Percentiles rank a stretch among this genome's conserved stretches.
These are phyloP conservation scores for Malacosoma neustria DNA, from an alignment of 2,888 invertebrate species.

Conservation along the genomic window DNA sequence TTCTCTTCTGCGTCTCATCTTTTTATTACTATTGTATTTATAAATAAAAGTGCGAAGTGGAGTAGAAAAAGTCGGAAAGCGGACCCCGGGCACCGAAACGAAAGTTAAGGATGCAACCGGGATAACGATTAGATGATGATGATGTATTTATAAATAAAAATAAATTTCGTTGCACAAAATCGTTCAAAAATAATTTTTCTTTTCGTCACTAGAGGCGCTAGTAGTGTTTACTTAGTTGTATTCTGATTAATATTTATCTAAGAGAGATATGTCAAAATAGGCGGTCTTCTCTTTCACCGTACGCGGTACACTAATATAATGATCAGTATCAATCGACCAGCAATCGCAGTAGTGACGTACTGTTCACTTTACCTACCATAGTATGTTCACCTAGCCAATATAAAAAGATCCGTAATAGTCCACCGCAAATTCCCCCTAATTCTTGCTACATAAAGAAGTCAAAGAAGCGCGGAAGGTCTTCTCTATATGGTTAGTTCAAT, in stretches of 20 bases:
- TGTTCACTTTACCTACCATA: slow-evolving; percentile 44
- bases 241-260: no score
- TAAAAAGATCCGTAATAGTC: neutral
- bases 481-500: slow-evolving; percentile 32
- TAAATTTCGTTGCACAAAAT: no score
- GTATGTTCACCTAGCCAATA: slow-evolving; percentile 6
- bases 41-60: no score
- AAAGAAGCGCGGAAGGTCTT: slow-evolving; percentile 23
- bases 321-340: slow-evolving; percentile 48
- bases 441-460: slow-evolving; percentile 2
- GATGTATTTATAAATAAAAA: no score
- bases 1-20: slow-evolving; percentile 47
- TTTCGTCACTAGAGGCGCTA: slow-evolving; percentile 9
- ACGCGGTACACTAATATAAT: slow-evolving; percentile 50
- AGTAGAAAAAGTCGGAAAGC: no score
- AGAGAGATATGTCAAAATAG: slow-evolving; percentile 8
- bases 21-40: no score
- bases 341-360: slow-evolving; percentile 52
- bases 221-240: no score
- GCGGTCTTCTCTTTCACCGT: slow-evolving; percentile 32
- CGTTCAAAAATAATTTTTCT: slow-evolving; percentile 16
- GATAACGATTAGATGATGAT: no score
- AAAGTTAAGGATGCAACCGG: no score
- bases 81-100: no score
- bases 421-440: neutral